Evolutionary conservation across 2,888 invertebrate species (phyloP).

Genomic region (Drosophila lacicola): DNA sequence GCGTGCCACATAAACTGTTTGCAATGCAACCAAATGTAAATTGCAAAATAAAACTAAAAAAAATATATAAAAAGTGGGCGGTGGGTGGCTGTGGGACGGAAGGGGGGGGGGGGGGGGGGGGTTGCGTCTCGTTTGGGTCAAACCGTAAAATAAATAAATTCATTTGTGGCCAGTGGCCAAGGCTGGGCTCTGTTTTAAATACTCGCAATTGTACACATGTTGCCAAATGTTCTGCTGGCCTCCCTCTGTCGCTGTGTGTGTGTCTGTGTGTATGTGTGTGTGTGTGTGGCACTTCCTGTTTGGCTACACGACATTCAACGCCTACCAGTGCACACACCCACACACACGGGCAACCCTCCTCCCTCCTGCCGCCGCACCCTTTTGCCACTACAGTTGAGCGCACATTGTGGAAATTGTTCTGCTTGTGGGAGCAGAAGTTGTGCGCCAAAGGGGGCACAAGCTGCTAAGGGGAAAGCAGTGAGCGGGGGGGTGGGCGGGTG

Average conservation of each 20-base stretch:
- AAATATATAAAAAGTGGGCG: background rate
- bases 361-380: constrained; percentile 25
- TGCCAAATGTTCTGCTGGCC: constrained; percentile 42
- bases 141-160: constrained; percentile 73
- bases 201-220: constrained; percentile 60
- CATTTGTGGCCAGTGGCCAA: constrained; percentile 73
- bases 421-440: constrained; percentile 73
- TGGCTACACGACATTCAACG: constrained; percentile 50
- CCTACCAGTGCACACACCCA: constrained; percentile 15
- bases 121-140: constrained; percentile 15
- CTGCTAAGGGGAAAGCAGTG: too few species aligned
- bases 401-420: constrained; percentile 76
- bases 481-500: background rate
- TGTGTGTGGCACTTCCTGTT: constrained; percentile 66
- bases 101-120: background rate
- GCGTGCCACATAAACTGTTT: constrained; percentile 60
- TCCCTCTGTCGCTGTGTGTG: background rate
- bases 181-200: constrained; percentile 71
- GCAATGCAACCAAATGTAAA: constrained; percentile 58
- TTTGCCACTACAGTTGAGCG: constrained; percentile 76
- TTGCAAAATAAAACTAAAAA: constrained; percentile 31
- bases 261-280: constrained; percentile 12
- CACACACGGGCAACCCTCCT: background rate
- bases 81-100: too few species aligned
- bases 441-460: background rate